Evolutionary conservation across 1,140 invertebrate genomes (phyloP).

Genomic region (Achroia grisella): DNA sequence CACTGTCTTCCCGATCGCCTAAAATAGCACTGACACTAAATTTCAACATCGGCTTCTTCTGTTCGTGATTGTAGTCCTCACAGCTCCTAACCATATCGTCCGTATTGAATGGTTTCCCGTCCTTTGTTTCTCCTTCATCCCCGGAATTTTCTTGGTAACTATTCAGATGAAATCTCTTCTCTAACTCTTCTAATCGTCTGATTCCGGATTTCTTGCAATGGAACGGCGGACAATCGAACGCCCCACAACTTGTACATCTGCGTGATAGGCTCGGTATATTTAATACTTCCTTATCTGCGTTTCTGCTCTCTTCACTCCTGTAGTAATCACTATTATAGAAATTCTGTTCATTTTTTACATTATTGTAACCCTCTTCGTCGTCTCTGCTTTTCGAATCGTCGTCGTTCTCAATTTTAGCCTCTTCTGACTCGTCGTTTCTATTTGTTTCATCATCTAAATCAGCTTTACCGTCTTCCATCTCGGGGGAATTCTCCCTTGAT

Average conservation of each 20-base stretch:
- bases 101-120: conserved; percentile 27
- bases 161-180: conserved; percentile 52
- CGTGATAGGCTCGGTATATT: conserved; percentile 46
- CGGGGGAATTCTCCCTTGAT: conserved; percentile 55
- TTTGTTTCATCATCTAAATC: conserved; percentile 43
- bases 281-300: conserved; percentile 39
- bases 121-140: conserved; percentile 43
- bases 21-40: conserved; percentile 95
- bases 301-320: conserved; percentile 16
- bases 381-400: conserved; percentile 59
- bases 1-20: conserved; percentile 66
- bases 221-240: conserved; percentile 49
- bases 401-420: conserved; percentile 51
- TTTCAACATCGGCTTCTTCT: conserved; percentile 86
- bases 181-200: conserved; percentile 48
- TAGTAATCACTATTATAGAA: conserved; percentile 50
- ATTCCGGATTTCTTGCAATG: conserved; percentile 56
- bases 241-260: conserved; percentile 42
- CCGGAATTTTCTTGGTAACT: conserved; percentile 53
- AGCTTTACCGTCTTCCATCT: conserved; percentile 41
- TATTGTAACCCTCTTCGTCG: conserved; percentile 33
- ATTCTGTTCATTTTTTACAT: conserved; percentile 33
- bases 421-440: conserved; percentile 34
- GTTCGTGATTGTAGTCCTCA: conserved; percentile 45
- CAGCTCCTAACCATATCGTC: conserved; percentile 59